Conservation (phyloP, 1,140 invertebrate species). For the Lethocerus indicus region DNA sequence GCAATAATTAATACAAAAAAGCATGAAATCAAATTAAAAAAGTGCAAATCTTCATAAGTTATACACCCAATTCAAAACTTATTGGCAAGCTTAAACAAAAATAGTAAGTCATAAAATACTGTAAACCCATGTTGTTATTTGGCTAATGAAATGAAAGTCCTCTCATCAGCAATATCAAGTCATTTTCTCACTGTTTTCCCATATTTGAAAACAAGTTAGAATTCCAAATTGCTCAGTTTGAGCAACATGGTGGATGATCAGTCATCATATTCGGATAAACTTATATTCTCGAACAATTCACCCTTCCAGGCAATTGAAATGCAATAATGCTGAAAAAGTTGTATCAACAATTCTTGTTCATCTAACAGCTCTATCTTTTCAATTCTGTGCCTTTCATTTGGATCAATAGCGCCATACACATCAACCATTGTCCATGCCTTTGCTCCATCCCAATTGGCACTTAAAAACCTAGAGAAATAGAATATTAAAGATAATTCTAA, state of each 20-base stretch:
- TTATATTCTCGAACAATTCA: slow-evolving; percentile 15
- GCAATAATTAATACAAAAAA: too few relatives aligned
- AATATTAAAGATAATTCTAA: too few relatives aligned
- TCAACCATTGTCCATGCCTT: slow-evolving; percentile 82
- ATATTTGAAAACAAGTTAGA: too few relatives aligned
- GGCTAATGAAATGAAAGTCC: too few relatives aligned
- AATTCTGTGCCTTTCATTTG: slow-evolving; percentile 57
- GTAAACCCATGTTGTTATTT: too few relatives aligned
- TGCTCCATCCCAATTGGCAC: slow-evolving; percentile 59
- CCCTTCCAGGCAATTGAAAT: slow-evolving; percentile 71
- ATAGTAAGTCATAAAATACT: too few relatives aligned
- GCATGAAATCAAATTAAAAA: too few relatives aligned
- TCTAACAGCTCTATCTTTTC: slow-evolving; percentile 79
- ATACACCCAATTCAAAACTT: too few relatives aligned
- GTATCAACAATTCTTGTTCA: slow-evolving; percentile 52
- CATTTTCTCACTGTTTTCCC: too few relatives aligned
- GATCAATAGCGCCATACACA: slow-evolving; percentile 64
- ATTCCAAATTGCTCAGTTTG: background rate
- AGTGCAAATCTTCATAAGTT: too few relatives aligned
- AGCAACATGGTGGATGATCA: background rate
- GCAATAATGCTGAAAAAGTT: slow-evolving; percentile 69
- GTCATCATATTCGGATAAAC: slow-evolving; percentile 1
- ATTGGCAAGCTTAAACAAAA: too few relatives aligned
- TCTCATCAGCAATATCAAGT: too few relatives aligned
- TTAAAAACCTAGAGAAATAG: slow-evolving; percentile 34